Evolutionary conservation across 1,140 invertebrate species (phyloP), one percentile per base, ranked within the genome.

Genomic region (Solenopsis fugax): DNA sequence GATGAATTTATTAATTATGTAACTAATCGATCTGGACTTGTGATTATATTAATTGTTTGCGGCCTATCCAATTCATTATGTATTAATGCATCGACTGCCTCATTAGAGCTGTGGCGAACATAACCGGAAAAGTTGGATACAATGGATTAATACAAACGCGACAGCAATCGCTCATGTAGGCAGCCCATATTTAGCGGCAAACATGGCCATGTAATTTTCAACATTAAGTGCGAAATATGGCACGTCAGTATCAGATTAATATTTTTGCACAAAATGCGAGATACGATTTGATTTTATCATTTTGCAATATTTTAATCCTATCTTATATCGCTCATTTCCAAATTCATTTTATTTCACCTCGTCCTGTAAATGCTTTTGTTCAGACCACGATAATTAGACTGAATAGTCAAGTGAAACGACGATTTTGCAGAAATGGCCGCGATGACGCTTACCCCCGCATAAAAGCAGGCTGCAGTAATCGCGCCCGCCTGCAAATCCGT

Each of bases 1-100:
- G 24, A 37, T 73, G n/a, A 84, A 84, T 73, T 75, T 75, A 75
- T 84, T 75, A 84, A 62, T 84, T 72, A 84, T 62, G 54, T 37
- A 75, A 72, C 41, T 34, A 73, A 84, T 84, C 41, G 69, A 84
- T 75, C 45, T 62, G 29, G 9, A 73, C 52, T 48, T 69, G 50
- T 69, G n/a, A 69, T 80, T 80, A 80, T 80, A 82, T 82, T 72
- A 75, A 50, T 75, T 73, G 69, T 60, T 37, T 45, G 58, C 29
- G n/a, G 69, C 9, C 24, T 73, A 60, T 84, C 41, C 54, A 37
- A 48, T 54, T 84, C 69, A 75, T 84, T 84, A 75, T 21, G 24
- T 84, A 73, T 75, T 73, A 75, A 84, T 62, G 41, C 41, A 75
- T 75, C 69, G 24, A 45, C 58, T 84, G 6, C 13, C 69, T 84